phyloP scores from a whole-genome alignment of 1,140 invertebrate genomes.

The Drosophila serrata region DNA sequence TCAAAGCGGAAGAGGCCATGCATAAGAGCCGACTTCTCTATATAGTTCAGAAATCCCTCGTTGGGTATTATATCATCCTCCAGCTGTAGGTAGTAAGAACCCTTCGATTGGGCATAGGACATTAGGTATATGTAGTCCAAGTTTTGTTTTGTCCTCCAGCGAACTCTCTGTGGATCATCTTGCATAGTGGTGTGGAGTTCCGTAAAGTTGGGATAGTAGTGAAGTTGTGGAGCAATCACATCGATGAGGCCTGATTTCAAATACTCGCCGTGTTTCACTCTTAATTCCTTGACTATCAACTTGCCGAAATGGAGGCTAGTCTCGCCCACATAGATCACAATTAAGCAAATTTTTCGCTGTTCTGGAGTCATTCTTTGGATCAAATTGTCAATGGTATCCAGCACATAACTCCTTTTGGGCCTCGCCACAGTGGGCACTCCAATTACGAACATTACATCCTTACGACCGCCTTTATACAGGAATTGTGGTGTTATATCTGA shows the following conservation, averaged over 20 bases:
- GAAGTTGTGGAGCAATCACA: slow-evolving; percentile 32
- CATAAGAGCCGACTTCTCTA: slow-evolving; percentile 9
- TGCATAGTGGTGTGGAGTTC: slow-evolving; percentile 8
- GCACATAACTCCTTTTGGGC: slow-evolving; percentile 14
- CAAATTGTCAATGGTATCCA: slow-evolving; percentile 16
- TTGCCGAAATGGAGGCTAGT: slow-evolving; percentile 11
- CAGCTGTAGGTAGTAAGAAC: slow-evolving; percentile 52
- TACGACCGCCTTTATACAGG: slow-evolving; percentile 9
- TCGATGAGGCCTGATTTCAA: slow-evolving; percentile 40
- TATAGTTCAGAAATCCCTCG: slow-evolving; percentile 34
- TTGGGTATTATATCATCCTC: slow-evolving; percentile 36
- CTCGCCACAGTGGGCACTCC: slow-evolving; percentile 47
- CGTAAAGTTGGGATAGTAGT: slow-evolving; percentile 49
- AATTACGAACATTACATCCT: slow-evolving; percentile 31
- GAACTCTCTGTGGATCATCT: slow-evolving; percentile 13
- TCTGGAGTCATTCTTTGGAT: slow-evolving; percentile 15
- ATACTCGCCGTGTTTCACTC: background rate
- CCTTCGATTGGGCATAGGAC: slow-evolving; percentile 40
- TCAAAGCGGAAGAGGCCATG: slow-evolving; percentile 22
- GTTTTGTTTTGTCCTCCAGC: slow-evolving; percentile 43
- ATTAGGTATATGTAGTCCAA: slow-evolving; percentile 54
- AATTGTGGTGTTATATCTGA: background rate
- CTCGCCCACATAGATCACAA: slow-evolving; percentile 56
- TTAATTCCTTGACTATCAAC: slow-evolving; percentile 11
- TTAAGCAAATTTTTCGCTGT: slow-evolving; percentile 19